A percentile compares a stretch with the other conserved stretches of the same genome.
Conservation (phyloP, 2,888 invertebrate species). For the Tiliacea citrago region DNA sequence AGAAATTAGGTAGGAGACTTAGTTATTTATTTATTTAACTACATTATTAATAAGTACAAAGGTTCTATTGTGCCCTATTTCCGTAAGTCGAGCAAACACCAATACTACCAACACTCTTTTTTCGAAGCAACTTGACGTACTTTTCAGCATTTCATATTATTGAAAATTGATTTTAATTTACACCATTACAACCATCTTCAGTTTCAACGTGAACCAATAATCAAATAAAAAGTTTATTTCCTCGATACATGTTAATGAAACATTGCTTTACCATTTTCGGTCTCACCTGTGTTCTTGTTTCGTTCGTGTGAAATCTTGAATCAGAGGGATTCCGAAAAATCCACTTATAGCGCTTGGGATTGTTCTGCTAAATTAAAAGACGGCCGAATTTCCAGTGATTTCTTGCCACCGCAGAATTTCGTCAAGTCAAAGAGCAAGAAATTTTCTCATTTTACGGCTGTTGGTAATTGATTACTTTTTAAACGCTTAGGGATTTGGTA, state of each 20-base stretch:
- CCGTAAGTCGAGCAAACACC: neutral
- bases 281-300: neutral
- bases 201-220: neutral
- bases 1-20: too few relatives aligned
- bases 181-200: neutral
- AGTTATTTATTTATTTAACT: neutral
- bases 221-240: constrained; percentile 15
- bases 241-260: constrained; percentile 5
- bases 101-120: neutral
- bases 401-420: constrained; percentile 3
- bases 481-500: constrained; percentile 15
- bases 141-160: neutral
- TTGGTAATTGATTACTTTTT: constrained; percentile 50
- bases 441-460: constrained; percentile 29
- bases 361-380: constrained; percentile 14
- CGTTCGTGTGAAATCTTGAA: neutral
- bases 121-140: neutral
- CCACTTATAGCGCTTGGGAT: neutral
- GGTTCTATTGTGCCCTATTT: neutral
- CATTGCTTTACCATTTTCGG: constrained; percentile 6
- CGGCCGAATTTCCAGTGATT: constrained; percentile 21
- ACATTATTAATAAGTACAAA: neutral
- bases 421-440: constrained; percentile 22
- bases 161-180: constrained; percentile 12
- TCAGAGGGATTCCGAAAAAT: neutral